phyloP scores from a whole-genome alignment of 2,888 invertebrate species.

The Melolontha melolontha region DNA sequence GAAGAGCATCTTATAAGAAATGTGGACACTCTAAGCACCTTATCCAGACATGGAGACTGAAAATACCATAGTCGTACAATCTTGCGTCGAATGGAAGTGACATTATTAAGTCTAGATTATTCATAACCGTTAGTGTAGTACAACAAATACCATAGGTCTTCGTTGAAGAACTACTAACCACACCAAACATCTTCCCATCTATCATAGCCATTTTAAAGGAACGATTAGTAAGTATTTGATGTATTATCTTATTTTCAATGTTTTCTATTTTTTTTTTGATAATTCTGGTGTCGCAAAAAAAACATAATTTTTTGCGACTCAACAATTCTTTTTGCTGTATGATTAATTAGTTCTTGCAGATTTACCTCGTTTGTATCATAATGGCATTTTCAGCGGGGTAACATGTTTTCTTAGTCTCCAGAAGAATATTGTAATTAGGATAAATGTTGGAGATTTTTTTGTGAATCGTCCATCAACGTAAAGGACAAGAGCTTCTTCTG shows the following conservation, averaged over 20 bases:
- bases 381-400: slow-evolving; percentile 37
- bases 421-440: slow-evolving; percentile 18
- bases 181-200: slow-evolving; percentile 44
- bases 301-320: slow-evolving; percentile 28
- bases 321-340: slow-evolving; percentile 35
- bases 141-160: slow-evolving; percentile 4
- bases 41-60: slow-evolving; percentile 41
- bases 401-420: slow-evolving; percentile 26
- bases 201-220: slow-evolving; percentile 44
- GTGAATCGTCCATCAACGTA: too few relatives aligned
- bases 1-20: too few relatives aligned
- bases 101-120: slow-evolving; percentile 31
- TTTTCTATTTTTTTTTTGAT: slow-evolving; percentile 39
- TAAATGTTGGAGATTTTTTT: slow-evolving; percentile 7
- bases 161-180: slow-evolving; percentile 34
- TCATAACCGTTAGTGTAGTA: slow-evolving; percentile 30
- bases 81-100: slow-evolving; percentile 12
- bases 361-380: slow-evolving; percentile 40
- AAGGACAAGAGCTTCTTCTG: neutral
- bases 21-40: slow-evolving; percentile 41
- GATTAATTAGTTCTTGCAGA: slow-evolving; percentile 41
- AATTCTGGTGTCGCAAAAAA: slow-evolving; percentile 40
- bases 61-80: slow-evolving; percentile 42
- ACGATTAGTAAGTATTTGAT: slow-evolving; percentile 32
- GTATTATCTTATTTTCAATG: slow-evolving; percentile 37